These are phyloP conservation scores for Chelidonichthys spinosus DNA, from an alignment of 2,797 vertebrate species.

Conservation along the genomic window DNA sequence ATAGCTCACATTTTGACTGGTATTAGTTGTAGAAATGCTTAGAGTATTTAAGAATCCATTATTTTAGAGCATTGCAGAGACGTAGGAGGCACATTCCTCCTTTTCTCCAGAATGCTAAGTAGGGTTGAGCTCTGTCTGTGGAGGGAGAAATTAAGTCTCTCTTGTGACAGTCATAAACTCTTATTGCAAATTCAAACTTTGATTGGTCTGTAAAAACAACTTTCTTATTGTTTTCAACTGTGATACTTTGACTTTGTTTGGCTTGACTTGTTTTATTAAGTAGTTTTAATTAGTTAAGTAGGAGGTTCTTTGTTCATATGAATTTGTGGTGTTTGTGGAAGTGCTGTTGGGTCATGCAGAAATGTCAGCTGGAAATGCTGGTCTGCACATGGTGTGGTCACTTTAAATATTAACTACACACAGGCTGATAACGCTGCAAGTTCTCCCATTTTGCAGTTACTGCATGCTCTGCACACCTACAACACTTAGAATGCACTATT, in stretches of 20 bases:
- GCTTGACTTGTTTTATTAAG: slow-evolving; percentile 7
- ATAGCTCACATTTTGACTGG: neutral
- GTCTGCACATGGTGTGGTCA: slow-evolving; percentile 6
- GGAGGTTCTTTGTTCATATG: slow-evolving; percentile 8
- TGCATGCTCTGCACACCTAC: slow-evolving; percentile 27
- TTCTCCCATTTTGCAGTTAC: slow-evolving; percentile 19
- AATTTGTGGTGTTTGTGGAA: slow-evolving; percentile 16
- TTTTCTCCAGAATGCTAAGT: slow-evolving; percentile 9
- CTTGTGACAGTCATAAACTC: neutral
- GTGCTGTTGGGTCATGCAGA: slow-evolving; percentile 31
- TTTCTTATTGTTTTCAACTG: slow-evolving; percentile 3
- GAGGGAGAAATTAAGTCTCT: neutral
- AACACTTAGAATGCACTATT: neutral
- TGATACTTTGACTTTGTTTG: slow-evolving; percentile 6
- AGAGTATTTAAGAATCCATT: neutral
- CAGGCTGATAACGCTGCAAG: slow-evolving; percentile 10
- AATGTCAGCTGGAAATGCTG: slow-evolving; percentile 8
- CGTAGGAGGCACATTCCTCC: neutral
- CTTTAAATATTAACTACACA: slow-evolving; percentile 2
- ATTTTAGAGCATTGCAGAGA: neutral
- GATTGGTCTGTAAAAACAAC: slow-evolving; percentile 1
- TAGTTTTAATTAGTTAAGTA: neutral
- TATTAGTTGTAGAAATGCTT: slow-evolving; percentile 1
- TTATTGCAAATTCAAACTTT: slow-evolving; percentile 6
- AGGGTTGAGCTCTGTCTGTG: neutral